A percentile compares a stretch with the other conserved stretches of the same genome.
phyloP scores from a whole-genome alignment of 1,140 invertebrate genomes.

The Piezodorus guildinii region DNA sequence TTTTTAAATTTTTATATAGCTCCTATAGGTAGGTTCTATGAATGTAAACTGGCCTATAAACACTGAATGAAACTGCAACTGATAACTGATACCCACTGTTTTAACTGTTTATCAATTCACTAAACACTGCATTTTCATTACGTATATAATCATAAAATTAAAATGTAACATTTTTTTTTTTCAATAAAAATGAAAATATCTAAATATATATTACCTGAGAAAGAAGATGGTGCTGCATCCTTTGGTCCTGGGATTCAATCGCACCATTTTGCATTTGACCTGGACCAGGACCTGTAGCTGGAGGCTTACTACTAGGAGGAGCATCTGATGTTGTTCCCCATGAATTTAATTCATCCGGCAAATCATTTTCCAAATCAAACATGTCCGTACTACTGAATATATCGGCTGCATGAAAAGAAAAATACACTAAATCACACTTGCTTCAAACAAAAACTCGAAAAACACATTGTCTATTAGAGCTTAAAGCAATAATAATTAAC shows the following conservation, averaged over 20 bases:
- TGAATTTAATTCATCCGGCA: constrained; percentile 74
- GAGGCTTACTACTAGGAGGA: constrained; percentile 47
- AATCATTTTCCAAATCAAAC: constrained; percentile 80
- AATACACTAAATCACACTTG: background rate
- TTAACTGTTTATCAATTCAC: too few relatives aligned
- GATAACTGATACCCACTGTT: too few relatives aligned
- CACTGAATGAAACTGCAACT: too few relatives aligned
- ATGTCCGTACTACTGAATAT: constrained; percentile 65
- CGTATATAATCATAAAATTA: too few relatives aligned
- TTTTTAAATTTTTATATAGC: too few relatives aligned
- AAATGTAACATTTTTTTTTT: too few relatives aligned
- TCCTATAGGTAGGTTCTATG: too few relatives aligned
- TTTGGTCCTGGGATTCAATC: constrained; percentile 11
- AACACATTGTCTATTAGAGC: background rate
- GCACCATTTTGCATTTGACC: constrained; percentile 42
- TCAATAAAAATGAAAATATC: too few relatives aligned
- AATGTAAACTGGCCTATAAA: too few relatives aligned
- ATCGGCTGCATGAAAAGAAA: constrained; percentile 37
- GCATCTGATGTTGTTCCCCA: constrained; percentile 40
- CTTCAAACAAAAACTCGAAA: too few relatives aligned
- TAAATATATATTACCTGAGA: constrained; percentile 19
- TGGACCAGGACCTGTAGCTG: constrained; percentile 61
- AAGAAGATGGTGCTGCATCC: constrained; percentile 27
- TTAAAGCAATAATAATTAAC: background rate
- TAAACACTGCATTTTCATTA: too few relatives aligned